Evolutionary conservation across 2,113 vertebrate genomes (phyloP), one percentile per base, ranked within the genome.

Genomic region (Hippocampus guttulatus): DNA sequence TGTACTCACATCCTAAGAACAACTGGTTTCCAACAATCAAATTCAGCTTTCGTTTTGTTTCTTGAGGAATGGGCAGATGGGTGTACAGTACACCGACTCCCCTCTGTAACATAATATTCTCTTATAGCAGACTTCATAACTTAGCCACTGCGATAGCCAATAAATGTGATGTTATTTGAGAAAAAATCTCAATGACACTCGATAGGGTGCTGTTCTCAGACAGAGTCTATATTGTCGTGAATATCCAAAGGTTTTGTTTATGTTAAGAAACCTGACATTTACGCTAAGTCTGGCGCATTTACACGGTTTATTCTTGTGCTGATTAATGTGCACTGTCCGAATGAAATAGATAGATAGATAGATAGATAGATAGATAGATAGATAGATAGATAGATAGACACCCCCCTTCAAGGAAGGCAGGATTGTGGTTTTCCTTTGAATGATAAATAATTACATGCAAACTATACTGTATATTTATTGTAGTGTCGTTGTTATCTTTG

Each of bases 51-150:
- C 27, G 1, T 67, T 67, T 67, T 55, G 62, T 78, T 61, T 81
- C 61, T 33, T 68, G 77, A 79, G 77, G 52, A 81, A 71, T 16
- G 23, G 67, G 52, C 68, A 78, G 74, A 82, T 74, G 71, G 81
- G 73, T 52, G 60, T 27, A 45, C 61, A 5, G 60, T 27, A 45
- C 61, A 5, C 27, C 45, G 57, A 75, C n/a, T 4, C 14, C 54
- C 33, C 60, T 58, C 52, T 52, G 41, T 75, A 73, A 82, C 74
- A 82, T 70, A 74, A 43, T 67, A 7, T 80, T 74, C 52, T 63
- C 71, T 54, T 65, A 21, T 41, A 23, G 23, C 45, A 72, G 54
- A 52, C 79, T 81, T 83, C 54, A 79, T 45, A 76, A 75, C 68
- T 21, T 68, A 68, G 70, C 40, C 68, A 58, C 15, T 8, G 7